A percentile compares a stretch with the other conserved stretches of the same genome.
These are phyloP conservation scores for Sebastiscus tertius DNA, from an alignment of 2,797 vertebrate species.

Conservation along the genomic window DNA sequence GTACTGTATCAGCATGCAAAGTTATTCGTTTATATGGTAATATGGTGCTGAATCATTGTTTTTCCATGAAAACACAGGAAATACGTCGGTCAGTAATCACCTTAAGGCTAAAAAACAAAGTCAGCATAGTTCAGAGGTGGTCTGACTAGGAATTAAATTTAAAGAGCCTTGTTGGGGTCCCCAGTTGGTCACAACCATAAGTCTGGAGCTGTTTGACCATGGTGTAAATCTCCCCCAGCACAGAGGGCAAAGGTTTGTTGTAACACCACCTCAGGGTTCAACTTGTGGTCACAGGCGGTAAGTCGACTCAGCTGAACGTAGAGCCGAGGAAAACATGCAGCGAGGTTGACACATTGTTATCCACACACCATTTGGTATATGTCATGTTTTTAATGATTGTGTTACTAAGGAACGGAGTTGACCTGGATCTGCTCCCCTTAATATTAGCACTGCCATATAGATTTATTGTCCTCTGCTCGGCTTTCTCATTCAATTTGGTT, in stretches of 20 bases:
- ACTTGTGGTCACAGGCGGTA: constrained; percentile 54
- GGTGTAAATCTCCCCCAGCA: constrained; percentile 61
- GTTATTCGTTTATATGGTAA: not conserved
- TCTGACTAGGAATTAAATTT: constrained; percentile 44
- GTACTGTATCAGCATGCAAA: not conserved
- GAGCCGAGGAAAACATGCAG: constrained; percentile 11
- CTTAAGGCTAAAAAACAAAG: constrained; percentile 40
- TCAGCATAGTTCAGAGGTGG: constrained; percentile 35
- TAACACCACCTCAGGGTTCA: constrained; percentile 62
- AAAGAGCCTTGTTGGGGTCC: constrained; percentile 40
- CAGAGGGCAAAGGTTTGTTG: constrained; percentile 70
- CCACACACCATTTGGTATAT: not conserved
- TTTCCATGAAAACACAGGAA: constrained; percentile 2
- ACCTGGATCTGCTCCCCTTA: constrained; percentile 81
- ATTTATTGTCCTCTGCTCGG: not conserved
- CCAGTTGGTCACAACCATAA: constrained; percentile 33
- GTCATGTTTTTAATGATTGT: not conserved
- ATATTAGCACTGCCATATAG: constrained; percentile 32
- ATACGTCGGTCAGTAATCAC: not conserved
- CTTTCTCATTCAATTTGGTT: not conserved
- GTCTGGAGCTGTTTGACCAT: constrained; percentile 46
- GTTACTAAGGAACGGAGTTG: not conserved
- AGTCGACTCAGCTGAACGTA: constrained; percentile 71
- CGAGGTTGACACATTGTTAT: not conserved
- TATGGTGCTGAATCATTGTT: constrained; percentile 1